Base-by-base conservation (phyloP, 2,113 vertebrate species). In the Sphaerodactylus townsendi region DNA sequence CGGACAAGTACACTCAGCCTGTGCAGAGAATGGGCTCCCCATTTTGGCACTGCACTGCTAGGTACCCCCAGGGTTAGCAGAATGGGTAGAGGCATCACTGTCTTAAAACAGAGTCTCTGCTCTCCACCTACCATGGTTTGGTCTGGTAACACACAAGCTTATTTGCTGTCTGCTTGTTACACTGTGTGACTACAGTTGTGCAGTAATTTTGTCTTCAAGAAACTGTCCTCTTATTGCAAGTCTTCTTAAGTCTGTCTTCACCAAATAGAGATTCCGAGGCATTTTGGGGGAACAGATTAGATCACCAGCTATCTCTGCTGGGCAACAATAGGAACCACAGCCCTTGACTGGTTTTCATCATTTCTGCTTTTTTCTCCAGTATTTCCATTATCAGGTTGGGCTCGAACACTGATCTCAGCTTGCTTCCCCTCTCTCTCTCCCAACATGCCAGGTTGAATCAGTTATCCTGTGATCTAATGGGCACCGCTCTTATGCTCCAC, bases 381-480 rank as follows among this genome's bases (percentile, higher is more conserved):
- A 59, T 53, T 53, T 68, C 39, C 64, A 39, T 11, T 17, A 76
- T 76, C 30, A 77, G 62, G 9, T 65, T 83, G 46, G 10, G 33
- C 64, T 39, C 41, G 23, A 35, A 46, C 35, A 35, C 37, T 65
- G 30, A 74, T 35, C 14, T 64, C n/a, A 6, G n/a, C 13, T 71
- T 44, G 39, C 50, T 87, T 90, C 92, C 10, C 81, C 46, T 73
- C 76, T 77, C n/a, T 75, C 10, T 62, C 17, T 25, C 10, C 25
- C 30, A 65, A 72, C 81, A 86, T 93, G 91, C 90, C 92, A 92
- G 82, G 85, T 93, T 85, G 85, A 91, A 83, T 90, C 92, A 92
- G 87, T 94, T 87, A 91, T 89, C 92, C 90, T 93, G 86, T 90
- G 87, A 87, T 89, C 89, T 90, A 84, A 78, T 50, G 0, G 88